Evolutionary conservation across 1,140 invertebrate genomes (phyloP).

Genomic region (Eufriesea mexicana): DNA sequence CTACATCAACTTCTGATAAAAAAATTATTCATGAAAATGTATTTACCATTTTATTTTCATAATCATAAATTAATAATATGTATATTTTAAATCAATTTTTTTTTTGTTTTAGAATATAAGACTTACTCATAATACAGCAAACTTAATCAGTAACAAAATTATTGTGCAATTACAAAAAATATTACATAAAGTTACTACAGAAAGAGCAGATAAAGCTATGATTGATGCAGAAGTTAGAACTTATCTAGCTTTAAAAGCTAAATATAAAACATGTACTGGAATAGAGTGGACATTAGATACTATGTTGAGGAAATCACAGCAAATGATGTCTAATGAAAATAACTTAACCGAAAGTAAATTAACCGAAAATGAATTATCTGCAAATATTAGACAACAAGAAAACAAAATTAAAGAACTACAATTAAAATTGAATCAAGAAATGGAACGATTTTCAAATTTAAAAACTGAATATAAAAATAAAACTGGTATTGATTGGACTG

Average conservation of each 20-base stretch:
- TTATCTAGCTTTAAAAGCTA: constrained; percentile 89
- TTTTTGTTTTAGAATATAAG: background rate
- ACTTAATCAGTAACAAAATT: constrained; percentile 17
- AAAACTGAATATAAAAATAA: constrained; percentile 85
- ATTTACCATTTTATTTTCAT: background rate
- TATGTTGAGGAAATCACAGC: background rate
- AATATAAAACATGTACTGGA: constrained; percentile 90
- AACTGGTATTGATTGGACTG: constrained; percentile 71
- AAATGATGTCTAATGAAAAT: background rate
- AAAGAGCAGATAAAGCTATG: constrained; percentile 75
- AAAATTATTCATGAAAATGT: constrained; percentile 7
- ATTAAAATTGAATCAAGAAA: constrained; percentile 27
- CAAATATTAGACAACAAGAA: constrained; percentile 28
- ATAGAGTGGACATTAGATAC: constrained; percentile 75
- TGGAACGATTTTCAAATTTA: constrained; percentile 83
- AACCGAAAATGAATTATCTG: background rate
- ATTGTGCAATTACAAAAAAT: constrained; percentile 65
- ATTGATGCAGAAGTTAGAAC: constrained; percentile 70
- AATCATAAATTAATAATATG: background rate
- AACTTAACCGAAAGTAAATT: too few species aligned
- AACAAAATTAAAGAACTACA: constrained; percentile 30
- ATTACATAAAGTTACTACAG: constrained; percentile 80
- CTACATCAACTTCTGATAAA: background rate
- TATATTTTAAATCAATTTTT: background rate
- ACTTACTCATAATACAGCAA: background rate